These are phyloP conservation scores for Nothobranchius kuhntae DNA, from an alignment of 2,113 vertebrate species.

Conservation along the genomic window DNA sequence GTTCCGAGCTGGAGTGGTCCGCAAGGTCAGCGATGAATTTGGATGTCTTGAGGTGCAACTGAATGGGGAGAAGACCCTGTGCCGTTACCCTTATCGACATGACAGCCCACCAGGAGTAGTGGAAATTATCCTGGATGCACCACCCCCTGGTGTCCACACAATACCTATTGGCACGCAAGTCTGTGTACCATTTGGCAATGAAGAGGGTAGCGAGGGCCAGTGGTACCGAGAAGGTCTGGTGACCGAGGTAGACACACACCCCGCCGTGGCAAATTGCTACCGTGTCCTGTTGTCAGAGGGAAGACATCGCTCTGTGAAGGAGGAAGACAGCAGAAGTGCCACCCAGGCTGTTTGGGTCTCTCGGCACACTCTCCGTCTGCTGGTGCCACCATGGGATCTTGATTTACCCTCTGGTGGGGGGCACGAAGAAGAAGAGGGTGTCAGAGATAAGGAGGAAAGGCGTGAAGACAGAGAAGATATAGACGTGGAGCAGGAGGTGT, in stretches of 20 bases:
- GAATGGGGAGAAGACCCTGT: constrained; percentile 81
- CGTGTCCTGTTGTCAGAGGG: constrained; percentile 80
- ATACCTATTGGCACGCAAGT: constrained; percentile 81
- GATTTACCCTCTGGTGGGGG: constrained; percentile 69
- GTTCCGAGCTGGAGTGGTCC: constrained; percentile 85
- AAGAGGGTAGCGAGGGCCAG: constrained; percentile 69
- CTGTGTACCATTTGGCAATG: constrained; percentile 82
- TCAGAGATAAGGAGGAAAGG: constrained; percentile 70
- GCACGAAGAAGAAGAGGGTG: constrained; percentile 50
- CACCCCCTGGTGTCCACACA: constrained; percentile 76
- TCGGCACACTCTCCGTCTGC: constrained; percentile 84
- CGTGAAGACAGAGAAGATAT: constrained; percentile 77
- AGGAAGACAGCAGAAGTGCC: constrained; percentile 51
- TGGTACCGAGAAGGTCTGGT: constrained; percentile 85
- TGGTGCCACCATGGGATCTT: constrained; percentile 84
- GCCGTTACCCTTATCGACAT: constrained; percentile 80
- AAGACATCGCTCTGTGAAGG: constrained; percentile 45
- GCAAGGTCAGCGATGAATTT: constrained; percentile 83
- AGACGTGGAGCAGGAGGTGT: constrained; percentile 82
- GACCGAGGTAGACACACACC: constrained; percentile 84
- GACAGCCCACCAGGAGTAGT: constrained; percentile 72
- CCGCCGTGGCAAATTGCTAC: constrained; percentile 83
- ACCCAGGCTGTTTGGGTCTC: constrained; percentile 85
- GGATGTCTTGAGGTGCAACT: constrained; percentile 86
- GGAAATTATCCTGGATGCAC: constrained; percentile 84